Percentiles rank a stretch among this genome's conserved stretches.
phyloP scores from a whole-genome alignment of 2,113 vertebrate genomes.

The Oreotragus oreotragus region DNA sequence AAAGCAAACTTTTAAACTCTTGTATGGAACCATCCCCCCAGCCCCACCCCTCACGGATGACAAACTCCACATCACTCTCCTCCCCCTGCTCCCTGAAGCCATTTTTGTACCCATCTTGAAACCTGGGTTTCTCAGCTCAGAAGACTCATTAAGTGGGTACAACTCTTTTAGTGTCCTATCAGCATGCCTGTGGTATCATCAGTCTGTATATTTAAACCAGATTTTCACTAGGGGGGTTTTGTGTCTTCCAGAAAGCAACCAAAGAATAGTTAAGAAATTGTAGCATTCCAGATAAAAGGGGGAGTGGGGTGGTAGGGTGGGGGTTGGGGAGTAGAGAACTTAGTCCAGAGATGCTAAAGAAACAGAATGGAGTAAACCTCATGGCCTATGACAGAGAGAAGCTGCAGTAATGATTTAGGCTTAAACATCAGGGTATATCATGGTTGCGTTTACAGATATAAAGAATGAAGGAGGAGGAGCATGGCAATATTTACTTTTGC shows the following conservation, averaged over 20 bases:
- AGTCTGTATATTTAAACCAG: not conserved
- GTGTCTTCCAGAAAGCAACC: not conserved
- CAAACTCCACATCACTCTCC: not conserved
- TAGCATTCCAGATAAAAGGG: not conserved
- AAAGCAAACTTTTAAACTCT: not conserved
- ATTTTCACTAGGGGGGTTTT: not conserved
- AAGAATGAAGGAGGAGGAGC: not conserved
- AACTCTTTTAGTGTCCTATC: not conserved
- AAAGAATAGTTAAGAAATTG: not conserved
- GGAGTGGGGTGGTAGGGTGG: accelerated
- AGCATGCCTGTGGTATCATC: accelerated
- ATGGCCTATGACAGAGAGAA: accelerated
- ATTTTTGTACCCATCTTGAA: not conserved
- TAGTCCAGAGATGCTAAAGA: not conserved
- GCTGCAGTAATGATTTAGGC: not conserved
- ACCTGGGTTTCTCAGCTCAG: not conserved
- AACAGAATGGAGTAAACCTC: not conserved
- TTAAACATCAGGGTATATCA: not conserved
- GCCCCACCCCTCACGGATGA: not conserved
- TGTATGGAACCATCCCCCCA: not conserved
- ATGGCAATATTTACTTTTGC: not conserved
- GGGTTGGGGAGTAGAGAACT: not conserved
- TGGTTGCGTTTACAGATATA: not conserved
- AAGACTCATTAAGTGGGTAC: not conserved
- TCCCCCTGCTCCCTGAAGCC: not conserved